Conservation (phyloP, 2,113 vertebrate genomes). For the Oncorhynchus gorbuscha region DNA sequence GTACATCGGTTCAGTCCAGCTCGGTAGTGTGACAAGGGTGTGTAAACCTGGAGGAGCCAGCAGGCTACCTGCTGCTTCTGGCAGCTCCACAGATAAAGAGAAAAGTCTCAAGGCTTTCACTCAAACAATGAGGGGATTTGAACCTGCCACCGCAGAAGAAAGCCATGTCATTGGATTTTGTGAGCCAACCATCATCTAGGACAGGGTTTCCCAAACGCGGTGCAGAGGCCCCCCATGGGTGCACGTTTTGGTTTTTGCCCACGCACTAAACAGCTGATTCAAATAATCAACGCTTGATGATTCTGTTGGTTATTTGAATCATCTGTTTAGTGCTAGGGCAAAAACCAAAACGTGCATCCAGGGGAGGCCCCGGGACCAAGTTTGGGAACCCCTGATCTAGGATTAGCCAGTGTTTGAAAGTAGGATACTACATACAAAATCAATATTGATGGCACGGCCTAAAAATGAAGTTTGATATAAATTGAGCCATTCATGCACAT, state of each 20-base stretch:
- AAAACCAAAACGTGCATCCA: no score
- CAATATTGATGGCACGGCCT: constrained; percentile 13
- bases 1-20: no score
- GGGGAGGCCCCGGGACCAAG: no score
- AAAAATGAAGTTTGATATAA: constrained; percentile 10
- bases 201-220: no score
- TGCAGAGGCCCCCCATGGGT: no score
- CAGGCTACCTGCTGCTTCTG: constrained; percentile 71
- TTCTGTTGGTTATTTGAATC: no score
- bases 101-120: constrained; percentile 44
- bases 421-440: constrained; percentile 13
- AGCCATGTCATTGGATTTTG: constrained; percentile 61
- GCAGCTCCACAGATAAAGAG: constrained; percentile 31
- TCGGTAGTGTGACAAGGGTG: no score
- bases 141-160: constrained; percentile 32
- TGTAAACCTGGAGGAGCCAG: no score
- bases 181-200: constrained; percentile 37
- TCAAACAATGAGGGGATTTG: constrained; percentile 70
- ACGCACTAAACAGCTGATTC: no score
- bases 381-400: not conserved
- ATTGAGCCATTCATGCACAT: not conserved
- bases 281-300: no score
- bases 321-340: no score
- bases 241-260: no score
- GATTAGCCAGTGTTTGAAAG: constrained; percentile 30